Evolutionary conservation across 2,888 invertebrate genomes (phyloP).

Genomic region (Chymomyza caudatula): DNA sequence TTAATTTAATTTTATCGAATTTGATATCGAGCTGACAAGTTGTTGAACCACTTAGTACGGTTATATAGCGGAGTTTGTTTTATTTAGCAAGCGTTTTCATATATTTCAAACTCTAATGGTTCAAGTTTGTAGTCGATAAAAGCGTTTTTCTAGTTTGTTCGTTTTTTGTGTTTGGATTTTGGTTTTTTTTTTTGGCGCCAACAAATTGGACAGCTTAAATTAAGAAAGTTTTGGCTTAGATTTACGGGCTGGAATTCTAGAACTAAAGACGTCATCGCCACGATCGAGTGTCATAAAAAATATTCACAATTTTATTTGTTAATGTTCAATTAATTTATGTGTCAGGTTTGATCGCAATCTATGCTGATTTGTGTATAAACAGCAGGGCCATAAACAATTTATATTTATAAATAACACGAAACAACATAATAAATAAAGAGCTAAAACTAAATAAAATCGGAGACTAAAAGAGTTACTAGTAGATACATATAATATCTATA

Average conservation of each 20-base stretch:
- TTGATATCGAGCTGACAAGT: conserved; percentile 64
- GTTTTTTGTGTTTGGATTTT: neutral
- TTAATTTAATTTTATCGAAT: conserved; percentile 70
- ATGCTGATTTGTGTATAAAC: conserved; percentile 39
- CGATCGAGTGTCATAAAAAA: conserved; percentile 35
- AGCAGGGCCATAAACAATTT: conserved; percentile 30
- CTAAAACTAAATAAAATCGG: neutral
- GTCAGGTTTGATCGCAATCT: conserved; percentile 49
- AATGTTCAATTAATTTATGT: conserved; percentile 60
- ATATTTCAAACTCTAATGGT: conserved; percentile 36
- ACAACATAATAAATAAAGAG: neutral
- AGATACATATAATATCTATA: neutral
- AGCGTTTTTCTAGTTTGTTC: neutral
- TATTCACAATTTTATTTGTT: conserved; percentile 44
- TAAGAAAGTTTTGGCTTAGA: conserved; percentile 43
- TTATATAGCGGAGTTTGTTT: conserved; percentile 25
- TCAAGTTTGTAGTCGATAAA: conserved; percentile 18
- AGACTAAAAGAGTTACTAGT: neutral
- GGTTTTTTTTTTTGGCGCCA: neutral
- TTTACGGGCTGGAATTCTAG: conserved; percentile 38
- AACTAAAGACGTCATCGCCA: neutral
- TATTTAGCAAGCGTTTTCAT: conserved; percentile 36
- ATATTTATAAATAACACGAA: neutral
- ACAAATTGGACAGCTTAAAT: conserved; percentile 6
- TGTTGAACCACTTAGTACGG: conserved; percentile 60